Base-by-base conservation (phyloP, 2,113 vertebrate genomes). In the Hymenochirus boettgeri region DNA sequence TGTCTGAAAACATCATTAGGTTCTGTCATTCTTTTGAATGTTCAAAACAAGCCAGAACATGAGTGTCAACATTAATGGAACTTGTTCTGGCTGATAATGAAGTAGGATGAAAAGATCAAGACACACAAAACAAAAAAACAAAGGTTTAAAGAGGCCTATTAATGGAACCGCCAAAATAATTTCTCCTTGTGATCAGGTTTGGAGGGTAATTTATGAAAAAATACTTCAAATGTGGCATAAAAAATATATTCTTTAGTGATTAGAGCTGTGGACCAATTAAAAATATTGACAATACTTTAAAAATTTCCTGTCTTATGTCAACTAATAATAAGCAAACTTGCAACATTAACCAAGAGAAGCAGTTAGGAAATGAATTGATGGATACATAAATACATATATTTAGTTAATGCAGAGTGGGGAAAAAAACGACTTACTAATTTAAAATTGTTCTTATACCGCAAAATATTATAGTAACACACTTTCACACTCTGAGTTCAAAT, bases 11-110 rank as follows among this genome's bases (percentile, higher is more conserved):
- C 33, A 63, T 37, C 39, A n/a, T 63, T n/a, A 29, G 48, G 25
- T 31, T 23, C 12, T 18, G 24, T 45, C 12, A 23, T 54, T 22
- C 12, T 35, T 54, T 17, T 63, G 50, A 13, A 17, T 55, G 52
- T 27, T 26, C 37, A 64, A 64, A 55, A 25, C 51, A 46, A 42
- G 50, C 37, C 50, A 55, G 24, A 46, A 37, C 18, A 39, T 27
- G 27, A 64, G 21, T 52, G 24, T 60, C 31, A 59, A 39, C 29
- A 29, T 23, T 47, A 66, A 58, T 66, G 54, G 39, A 58, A 66
- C 31, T 33, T 35, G 51, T 27, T 66, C 19, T 54, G 7, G 21
- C 0, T 4, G 26, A 42, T n/a, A 6, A 54, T 65, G n/a, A 5
- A 62, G 7, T 13, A 54, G 0, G 0, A 47, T 57, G 54, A 22